Evolutionary conservation across 2,888 invertebrate species (phyloP), one percentile per base, ranked within the genome.

Genomic region (Chrysomela aeneicollis): DNA sequence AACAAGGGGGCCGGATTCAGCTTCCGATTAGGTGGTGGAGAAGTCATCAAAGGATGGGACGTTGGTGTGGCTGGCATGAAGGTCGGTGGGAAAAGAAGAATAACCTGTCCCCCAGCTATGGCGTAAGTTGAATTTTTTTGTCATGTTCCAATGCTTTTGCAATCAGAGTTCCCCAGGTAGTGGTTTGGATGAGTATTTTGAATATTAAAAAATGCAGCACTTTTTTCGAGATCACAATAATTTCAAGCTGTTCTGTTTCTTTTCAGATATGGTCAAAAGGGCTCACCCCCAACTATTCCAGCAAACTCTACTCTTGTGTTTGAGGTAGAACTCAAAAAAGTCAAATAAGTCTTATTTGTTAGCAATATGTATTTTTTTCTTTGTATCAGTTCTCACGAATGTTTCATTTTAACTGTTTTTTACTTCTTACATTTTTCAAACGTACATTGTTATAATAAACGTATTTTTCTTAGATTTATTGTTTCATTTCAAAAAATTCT

Each of bases 1-100:
- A 83, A 82, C 30, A 86, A 89, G 71, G 95, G 95, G 0, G 88
- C 90, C 18, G 95, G 95, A 0, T 95, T 95, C 82, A 91, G 90
- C 82, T 96, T 97, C 84, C 86, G 89, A 21, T 84, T 97, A 12
- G 96, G 96, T 0, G 87, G 87, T 53, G 90, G 91, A 68, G 94
- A 95, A 81, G 95, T 96, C 0, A 95, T 97, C 77, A 90, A 90
- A 73, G 96, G 94, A 12, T 96, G 95, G 96, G 96, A 97, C 77
- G 83, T 91, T 37, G 97, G 95, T 57, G 85, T 96, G n/a, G 83
- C 84, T 46, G 96, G 97, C 54, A 97, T 98, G 97, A 95, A 93
- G 84, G 90, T 95, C 64, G 97, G 97, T 32, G 97, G 96, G 73
- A 95, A 94, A 83, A 87, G 97, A 79, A 89, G 89, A 76, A 88